Evolutionary conservation across 2,888 invertebrate species (phyloP), one percentile per base, ranked within the genome.

Genomic region (Altica lythri): DNA sequence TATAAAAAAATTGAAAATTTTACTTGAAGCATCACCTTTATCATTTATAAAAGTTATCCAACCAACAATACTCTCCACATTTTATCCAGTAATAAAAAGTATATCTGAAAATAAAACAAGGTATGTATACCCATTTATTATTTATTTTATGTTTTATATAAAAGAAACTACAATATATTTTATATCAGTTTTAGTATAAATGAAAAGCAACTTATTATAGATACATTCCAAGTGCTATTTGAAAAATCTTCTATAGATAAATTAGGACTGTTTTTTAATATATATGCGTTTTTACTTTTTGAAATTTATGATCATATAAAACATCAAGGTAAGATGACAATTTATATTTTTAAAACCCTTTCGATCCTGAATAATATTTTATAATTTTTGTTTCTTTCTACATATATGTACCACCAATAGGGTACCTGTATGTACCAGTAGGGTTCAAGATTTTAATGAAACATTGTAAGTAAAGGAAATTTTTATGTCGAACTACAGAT

Each of bases 271-370:
- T 85, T 82, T 60, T 73, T 80, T 65, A 81, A 83, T 63, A 72
- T 85, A 42, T 83, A 83, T 66, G 72, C 78, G 0, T 77, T 77
- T 8, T 69, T 86, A 1, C 71, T 85, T 9, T 72, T 76, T 57
- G 77, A 84, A 64, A 78, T 86, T 38, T 83, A 82, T 68, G 81
- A 85, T 56, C 76, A 77, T 53, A 67, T 71, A 1, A 76, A 76
- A 58, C 73, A 78, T 25, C 78, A 76, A 79, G 75, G 84, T 84
- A 76, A 75, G 66, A 6, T 6, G 10, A 8, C 4, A 12, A 12
- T 27, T 8, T n/a, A 27, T 9, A 27, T n/a, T 27, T n/a, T n/a
- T n/a, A n/a, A n/a, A n/a, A n/a, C n/a, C n/a, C n/a, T n/a, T n/a
- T n/a, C n/a, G n/a, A n/a, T n/a, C n/a, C n/a, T n/a, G n/a, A n/a